Conservation (phyloP, 2,113 vertebrate genomes). For the Macquaria australasica region DNA sequence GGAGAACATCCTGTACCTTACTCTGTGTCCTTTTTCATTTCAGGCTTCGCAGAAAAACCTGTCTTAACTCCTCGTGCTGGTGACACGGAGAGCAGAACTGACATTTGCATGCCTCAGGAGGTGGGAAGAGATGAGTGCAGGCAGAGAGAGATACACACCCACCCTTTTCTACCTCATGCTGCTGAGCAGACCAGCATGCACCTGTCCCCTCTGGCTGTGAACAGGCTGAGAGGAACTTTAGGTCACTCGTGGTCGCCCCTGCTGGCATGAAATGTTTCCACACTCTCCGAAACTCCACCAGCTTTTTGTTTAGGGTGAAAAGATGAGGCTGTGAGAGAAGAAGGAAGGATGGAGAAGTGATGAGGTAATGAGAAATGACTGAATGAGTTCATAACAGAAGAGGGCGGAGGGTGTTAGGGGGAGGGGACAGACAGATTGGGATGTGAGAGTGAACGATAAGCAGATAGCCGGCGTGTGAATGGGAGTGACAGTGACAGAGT, state of each 20-base stretch:
- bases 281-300: not conserved
- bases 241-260: not conserved
- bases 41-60: slow-evolving; percentile 17
- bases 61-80: not conserved
- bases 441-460: slow-evolving; percentile 59
- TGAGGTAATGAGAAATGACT: slow-evolving; percentile 63
- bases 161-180: slow-evolving; percentile 13
- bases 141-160: slow-evolving; percentile 35
- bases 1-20: not conserved
- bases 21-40: not conserved
- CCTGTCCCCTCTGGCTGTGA: slow-evolving; percentile 64
- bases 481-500: slow-evolving; percentile 69
- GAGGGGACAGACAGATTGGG: slow-evolving; percentile 11
- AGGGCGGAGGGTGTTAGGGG: not conserved
- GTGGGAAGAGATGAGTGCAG: slow-evolving; percentile 41
- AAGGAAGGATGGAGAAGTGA: slow-evolving; percentile 4
- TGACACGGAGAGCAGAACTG: slow-evolving; percentile 34
- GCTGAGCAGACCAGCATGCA: slow-evolving; percentile 62
- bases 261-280: slow-evolving; percentile 17
- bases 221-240: slow-evolving; percentile 12
- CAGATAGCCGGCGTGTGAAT: slow-evolving; percentile 54
- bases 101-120: slow-evolving; percentile 59
- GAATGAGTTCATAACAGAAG: slow-evolving; percentile 59
- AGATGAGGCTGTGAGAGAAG: not conserved
- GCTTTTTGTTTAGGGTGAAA: not conserved